A percentile compares a stretch with the other conserved stretches of the same genome.
These are phyloP conservation scores for Xenopus petersii DNA, from an alignment of 2,797 vertebrate species.

Conservation along the genomic window DNA sequence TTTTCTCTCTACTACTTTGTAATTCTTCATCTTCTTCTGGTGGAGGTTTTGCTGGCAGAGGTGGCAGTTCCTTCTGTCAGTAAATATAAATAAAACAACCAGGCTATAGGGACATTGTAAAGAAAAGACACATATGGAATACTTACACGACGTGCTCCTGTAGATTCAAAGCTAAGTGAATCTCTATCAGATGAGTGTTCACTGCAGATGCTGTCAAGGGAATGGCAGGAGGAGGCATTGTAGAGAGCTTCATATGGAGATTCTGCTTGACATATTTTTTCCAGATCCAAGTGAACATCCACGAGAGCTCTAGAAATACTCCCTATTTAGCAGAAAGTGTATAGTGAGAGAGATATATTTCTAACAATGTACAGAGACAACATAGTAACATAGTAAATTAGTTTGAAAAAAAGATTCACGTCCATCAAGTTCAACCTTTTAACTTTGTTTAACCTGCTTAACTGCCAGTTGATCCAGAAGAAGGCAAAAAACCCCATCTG, in stretches of 20 bases:
- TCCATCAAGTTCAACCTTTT: too few species aligned
- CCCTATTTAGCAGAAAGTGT: constrained; percentile 59
- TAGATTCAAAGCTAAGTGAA: constrained; percentile 72
- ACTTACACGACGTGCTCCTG: constrained; percentile 38
- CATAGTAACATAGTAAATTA: too few species aligned
- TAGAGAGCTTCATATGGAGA: constrained; percentile 90
- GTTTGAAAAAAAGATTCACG: too few species aligned
- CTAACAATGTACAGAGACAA: too few species aligned
- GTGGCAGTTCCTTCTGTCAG: constrained; percentile 78
- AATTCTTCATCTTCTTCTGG: constrained; percentile 82
- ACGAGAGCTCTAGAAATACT: constrained; percentile 77
- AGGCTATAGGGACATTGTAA: not conserved
- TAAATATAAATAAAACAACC: fast-evolving
- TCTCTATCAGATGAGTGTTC: constrained; percentile 90
- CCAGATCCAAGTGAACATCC: constrained; percentile 78
- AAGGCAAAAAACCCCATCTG: too few species aligned
- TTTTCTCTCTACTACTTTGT: constrained; percentile 51
- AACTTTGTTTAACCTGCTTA: too few species aligned
- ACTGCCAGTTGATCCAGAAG: too few species aligned
- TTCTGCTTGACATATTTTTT: constrained; percentile 76
- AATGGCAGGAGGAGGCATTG: constrained; percentile 91
- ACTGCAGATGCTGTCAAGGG: constrained; percentile 89
- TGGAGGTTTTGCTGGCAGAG: constrained; percentile 73
- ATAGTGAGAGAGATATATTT: not conserved
- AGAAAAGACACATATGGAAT: not conserved